A percentile compares a stretch with the other conserved stretches of the same genome.
Evolutionary conservation across 2,797 vertebrate species (phyloP).

Genomic region (Merluccius polli): DNA sequence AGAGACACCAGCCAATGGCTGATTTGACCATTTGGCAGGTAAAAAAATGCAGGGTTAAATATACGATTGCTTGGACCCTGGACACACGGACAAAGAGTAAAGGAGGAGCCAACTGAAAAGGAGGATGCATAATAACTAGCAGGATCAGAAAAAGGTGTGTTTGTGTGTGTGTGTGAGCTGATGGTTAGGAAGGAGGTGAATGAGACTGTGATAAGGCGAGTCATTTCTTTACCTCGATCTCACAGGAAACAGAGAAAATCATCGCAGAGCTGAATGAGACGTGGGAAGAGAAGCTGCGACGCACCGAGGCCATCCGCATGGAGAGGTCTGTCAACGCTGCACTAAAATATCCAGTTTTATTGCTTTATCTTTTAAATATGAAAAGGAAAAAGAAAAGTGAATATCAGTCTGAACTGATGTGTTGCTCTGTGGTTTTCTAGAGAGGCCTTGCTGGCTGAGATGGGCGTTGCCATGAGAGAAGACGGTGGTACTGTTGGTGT

Average conservation of each 20-base stretch:
- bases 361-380: too few species aligned
- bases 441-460: conserved; percentile 95
- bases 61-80: too few species aligned
- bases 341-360: not conserved
- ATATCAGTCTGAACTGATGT: not conserved
- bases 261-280: conserved; percentile 98
- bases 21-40: too few species aligned
- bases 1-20: too few species aligned
- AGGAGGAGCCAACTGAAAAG: not conserved
- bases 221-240: conserved; percentile 14
- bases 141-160: too few species aligned
- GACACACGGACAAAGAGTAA: not conserved
- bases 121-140: not conserved
- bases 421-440: conserved; percentile 64
- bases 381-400: not conserved
- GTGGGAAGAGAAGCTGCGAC: conserved; percentile 95
- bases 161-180: not conserved
- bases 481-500: conserved; percentile 96
- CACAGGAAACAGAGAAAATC: conserved; percentile 96
- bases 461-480: conserved; percentile 98
- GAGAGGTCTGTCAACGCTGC: conserved; percentile 48
- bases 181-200: not conserved
- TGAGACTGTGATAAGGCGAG: not conserved
- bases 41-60: too few species aligned
- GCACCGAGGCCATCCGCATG: conserved; percentile 89